Evolutionary conservation across 2,797 vertebrate species (phyloP).

Genomic region (Melopsittacus undulatus): DNA sequence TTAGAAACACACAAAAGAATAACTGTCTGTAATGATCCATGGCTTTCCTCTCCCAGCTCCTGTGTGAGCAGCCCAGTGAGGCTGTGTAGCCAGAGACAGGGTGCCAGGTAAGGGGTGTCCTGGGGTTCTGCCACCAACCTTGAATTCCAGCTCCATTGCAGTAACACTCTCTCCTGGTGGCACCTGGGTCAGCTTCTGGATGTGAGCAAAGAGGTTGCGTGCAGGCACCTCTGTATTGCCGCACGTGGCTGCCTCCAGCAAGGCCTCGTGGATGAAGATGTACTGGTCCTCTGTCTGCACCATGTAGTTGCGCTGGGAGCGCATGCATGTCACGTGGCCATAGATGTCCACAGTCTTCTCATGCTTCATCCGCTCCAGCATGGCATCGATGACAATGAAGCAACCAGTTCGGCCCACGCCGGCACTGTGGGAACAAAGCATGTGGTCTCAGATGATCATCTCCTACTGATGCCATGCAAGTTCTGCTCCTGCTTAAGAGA

Average conservation of each 20-base stretch:
- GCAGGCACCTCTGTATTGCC: slow-evolving; percentile 92
- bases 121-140: slow-evolving; percentile 77
- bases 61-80: fast-evolving
- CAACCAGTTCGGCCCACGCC: slow-evolving; percentile 95
- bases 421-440: slow-evolving; percentile 76
- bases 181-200: slow-evolving; percentile 92
- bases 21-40: not conserved
- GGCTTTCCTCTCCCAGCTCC: not conserved
- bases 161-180: slow-evolving; percentile 87
- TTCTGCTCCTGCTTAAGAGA: not conserved
- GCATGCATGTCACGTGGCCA: slow-evolving; percentile 95
- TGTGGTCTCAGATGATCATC: fast-evolving
- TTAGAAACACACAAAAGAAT: slow-evolving; percentile 15
- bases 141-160: slow-evolving; percentile 95
- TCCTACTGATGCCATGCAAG: not conserved
- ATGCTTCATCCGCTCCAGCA: slow-evolving; percentile 95
- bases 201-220: slow-evolving; percentile 90
- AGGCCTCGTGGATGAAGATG: slow-evolving; percentile 93
- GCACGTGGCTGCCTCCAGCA: slow-evolving; percentile 89
- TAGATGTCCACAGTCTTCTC: slow-evolving; percentile 96
- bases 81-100: not conserved
- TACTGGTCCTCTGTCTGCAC: slow-evolving; percentile 98
- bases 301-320: slow-evolving; percentile 98
- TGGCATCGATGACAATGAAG: slow-evolving; percentile 94
- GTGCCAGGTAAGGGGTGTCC: not conserved